Evolutionary conservation across 2,113 vertebrate species (phyloP).

Genomic region (Ariopsis seemanni): DNA sequence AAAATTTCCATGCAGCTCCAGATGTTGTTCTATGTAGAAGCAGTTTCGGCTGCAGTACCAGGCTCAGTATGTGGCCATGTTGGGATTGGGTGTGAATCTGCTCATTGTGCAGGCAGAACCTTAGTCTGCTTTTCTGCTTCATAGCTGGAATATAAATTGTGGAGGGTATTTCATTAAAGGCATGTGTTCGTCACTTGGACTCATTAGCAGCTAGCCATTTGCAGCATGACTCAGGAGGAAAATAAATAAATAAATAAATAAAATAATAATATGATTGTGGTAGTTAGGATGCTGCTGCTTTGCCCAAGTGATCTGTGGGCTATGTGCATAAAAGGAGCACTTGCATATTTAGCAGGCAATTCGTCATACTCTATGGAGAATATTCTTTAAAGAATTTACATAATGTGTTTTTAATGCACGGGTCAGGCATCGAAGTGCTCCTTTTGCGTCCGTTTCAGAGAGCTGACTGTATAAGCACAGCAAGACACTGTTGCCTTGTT

Average conservation of each 20-base stretch:
- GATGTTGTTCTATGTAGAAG: not conserved
- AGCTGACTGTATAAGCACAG: slow-evolving; percentile 24
- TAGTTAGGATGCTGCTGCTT: slow-evolving; percentile 20
- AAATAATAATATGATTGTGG: not conserved
- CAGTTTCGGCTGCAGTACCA: not conserved
- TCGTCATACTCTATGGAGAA: not conserved
- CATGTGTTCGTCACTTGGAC: slow-evolving; percentile 7
- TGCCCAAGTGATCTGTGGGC: not conserved
- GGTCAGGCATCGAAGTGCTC: slow-evolving; percentile 7
- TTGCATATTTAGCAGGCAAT: slow-evolving; percentile 21
- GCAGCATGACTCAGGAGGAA: slow-evolving; percentile 21
- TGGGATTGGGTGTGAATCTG: not conserved
- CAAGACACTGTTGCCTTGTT: slow-evolving; percentile 6
- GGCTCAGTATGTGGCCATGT: not conserved
- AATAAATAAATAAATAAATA: not conserved
- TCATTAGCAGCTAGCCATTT: slow-evolving; percentile 42
- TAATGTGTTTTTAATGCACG: slow-evolving; percentile 34
- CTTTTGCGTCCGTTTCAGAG: slow-evolving; percentile 35
- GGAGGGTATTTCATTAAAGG: not conserved
- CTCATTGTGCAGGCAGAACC: not conserved
- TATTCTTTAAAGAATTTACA: slow-evolving; percentile 28
- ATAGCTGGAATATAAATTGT: not conserved
- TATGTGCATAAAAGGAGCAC: not conserved
- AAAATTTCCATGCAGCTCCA: not conserved
- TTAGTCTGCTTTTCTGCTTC: not conserved